Base-by-base conservation (phyloP, 2,797 vertebrate species). In the Dermochelys coriacea region DNA sequence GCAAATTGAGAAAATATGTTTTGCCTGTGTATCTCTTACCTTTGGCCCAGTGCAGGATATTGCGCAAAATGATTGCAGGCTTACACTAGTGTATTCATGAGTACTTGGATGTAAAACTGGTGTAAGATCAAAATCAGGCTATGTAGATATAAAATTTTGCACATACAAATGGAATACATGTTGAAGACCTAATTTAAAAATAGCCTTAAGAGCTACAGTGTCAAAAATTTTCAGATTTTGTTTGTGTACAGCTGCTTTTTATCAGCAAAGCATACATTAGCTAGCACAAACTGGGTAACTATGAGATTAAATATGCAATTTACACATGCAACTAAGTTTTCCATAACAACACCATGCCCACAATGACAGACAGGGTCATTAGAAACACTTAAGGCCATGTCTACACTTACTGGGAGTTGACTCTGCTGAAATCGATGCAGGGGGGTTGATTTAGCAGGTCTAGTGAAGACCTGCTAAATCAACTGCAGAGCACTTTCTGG, bases 161-260 rank as follows among this genome's bases (percentile, higher is more conserved):
- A 75, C 52, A 86, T 34, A 82, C 50, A 92, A 87, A 79, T 77
- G 10, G 29, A 64, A 90, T 91, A 81, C 85, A 94, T 87, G 83
- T 81, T 64, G 86, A 94, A 95, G 50, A 96, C 19, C 68, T 93
- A 61, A 49, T 93, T 95, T 51, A 85, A 94, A 96, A 94, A 91
- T 89, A 91, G 11, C 81, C 51, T 86, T 89, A 79, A 54, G 91
- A 79, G 52, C 14, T 68, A 86, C 75, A 80, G 92, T 91, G 91
- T 82, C 90, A 0, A 93, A 68, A 75, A 86, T 93, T 41, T 93
- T 93, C 41, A 89, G 82, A 29, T 29, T 41, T 75, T 75, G 12
- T 47, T 16, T 29, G 41, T 25, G 47, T 75, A 47, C 25, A 47
- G 25, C 41, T 75, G 41, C 93, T 93, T 91, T 50, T 78, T 8